Evolutionary conservation across 2,888 invertebrate species (phyloP).

Genomic region (Acanthoscelides obtectus): DNA sequence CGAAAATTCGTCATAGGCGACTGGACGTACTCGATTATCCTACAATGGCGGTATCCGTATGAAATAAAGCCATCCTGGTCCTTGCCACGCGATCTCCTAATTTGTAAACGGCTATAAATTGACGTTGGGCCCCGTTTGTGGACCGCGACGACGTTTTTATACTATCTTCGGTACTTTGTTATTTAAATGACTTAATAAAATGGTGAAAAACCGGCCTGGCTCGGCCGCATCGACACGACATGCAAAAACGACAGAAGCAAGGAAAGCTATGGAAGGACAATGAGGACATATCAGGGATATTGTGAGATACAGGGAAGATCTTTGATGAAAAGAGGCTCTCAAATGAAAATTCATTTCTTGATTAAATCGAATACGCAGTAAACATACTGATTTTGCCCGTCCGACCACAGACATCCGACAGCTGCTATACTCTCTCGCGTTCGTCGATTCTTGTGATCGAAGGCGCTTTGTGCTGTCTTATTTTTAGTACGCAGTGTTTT

Average conservation of each 20-base stretch:
- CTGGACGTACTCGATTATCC: neutral
- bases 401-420: too few relatives aligned
- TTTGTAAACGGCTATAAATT: slow-evolving; percentile 1
- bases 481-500: too few relatives aligned
- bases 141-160: neutral
- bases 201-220: neutral
- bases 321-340: too few relatives aligned
- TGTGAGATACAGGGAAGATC: too few relatives aligned
- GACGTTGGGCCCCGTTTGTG: neutral
- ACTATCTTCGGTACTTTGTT: slow-evolving; percentile 2
- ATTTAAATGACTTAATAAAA: slow-evolving; percentile 2
- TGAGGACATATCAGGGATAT: too few relatives aligned
- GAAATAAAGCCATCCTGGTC: neutral
- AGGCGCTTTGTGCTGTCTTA: too few relatives aligned
- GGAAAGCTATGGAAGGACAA: neutral
- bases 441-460: too few relatives aligned
- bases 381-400: too few relatives aligned
- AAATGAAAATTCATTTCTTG: too few relatives aligned
- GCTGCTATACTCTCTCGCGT: too few relatives aligned
- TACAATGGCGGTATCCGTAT: neutral
- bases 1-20: neutral
- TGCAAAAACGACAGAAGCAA: neutral
- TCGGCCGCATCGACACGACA: too few relatives aligned
- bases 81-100: neutral
- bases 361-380: too few relatives aligned